A percentile compares a stretch with the other conserved stretches of the same genome.
phyloP scores from a whole-genome alignment of 2,888 invertebrate genomes.

The Selenia dentaria region DNA sequence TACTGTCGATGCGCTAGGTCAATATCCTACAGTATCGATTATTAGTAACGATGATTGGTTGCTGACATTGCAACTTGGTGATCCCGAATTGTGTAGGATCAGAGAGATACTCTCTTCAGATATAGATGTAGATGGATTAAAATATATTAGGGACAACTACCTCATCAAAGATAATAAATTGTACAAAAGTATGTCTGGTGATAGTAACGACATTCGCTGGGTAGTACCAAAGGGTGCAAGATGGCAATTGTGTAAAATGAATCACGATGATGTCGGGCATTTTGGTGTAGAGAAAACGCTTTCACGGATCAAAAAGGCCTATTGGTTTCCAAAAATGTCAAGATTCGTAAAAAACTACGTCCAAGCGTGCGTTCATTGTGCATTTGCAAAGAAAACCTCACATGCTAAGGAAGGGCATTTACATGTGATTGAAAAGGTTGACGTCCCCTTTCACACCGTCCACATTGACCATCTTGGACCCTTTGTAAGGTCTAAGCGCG shows the following conservation, averaged over 20 bases:
- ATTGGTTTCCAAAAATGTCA: constrained; percentile 10
- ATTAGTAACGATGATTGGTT: background rate
- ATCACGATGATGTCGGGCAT: background rate
- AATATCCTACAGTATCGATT: background rate
- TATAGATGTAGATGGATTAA: background rate
- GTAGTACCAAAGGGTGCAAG: background rate
- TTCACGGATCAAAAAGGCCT: background rate
- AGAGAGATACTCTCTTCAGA: background rate
- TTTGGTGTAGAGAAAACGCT: background rate
- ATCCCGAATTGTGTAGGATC: background rate
- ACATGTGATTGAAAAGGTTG: constrained; percentile 6
- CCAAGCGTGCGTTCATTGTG: constrained; percentile 4
- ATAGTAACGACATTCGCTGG: background rate
- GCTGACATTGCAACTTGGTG: no score
- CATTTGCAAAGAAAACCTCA: constrained; percentile 1
- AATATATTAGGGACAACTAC: background rate
- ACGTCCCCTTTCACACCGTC: no score
- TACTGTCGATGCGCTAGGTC: background rate
- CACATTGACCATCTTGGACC: constrained; percentile 14
- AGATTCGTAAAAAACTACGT: constrained; percentile 14
- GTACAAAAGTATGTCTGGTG: background rate
- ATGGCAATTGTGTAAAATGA: no score
- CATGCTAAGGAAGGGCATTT: background rate
- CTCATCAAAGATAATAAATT: background rate
- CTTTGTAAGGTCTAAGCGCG: constrained; percentile 6